A percentile compares a stretch with the other conserved stretches of the same genome.
Evolutionary conservation across 2,113 vertebrate genomes (phyloP).

Genomic region (Phrynosoma platyrhinos): DNA sequence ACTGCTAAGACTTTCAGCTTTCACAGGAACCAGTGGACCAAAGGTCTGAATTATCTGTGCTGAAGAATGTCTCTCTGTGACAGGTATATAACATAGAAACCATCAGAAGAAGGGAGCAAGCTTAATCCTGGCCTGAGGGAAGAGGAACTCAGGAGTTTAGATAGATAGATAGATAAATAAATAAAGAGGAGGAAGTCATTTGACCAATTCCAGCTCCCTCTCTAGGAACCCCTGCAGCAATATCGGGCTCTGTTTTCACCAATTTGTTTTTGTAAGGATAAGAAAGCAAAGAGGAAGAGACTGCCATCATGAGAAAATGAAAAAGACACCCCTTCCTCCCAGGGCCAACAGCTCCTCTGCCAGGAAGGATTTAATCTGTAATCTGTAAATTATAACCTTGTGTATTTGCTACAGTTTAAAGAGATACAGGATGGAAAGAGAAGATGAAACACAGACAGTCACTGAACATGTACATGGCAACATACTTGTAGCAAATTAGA

Average conservation of each 20-base stretch:
- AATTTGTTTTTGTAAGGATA: not conserved
- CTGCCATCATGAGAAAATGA: not conserved
- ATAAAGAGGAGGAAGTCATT: not conserved
- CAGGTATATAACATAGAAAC: not conserved
- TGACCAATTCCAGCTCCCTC: accelerated
- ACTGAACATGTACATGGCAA: slow-evolving; percentile 44
- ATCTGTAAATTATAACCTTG: slow-evolving; percentile 50
- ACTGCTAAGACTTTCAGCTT: not conserved
- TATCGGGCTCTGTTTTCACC: not conserved
- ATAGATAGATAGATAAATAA: not conserved
- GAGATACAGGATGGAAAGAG: slow-evolving; percentile 21
- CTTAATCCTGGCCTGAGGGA: not conserved
- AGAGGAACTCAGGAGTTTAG: not conserved
- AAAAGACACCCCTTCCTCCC: not conserved
- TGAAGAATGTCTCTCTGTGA: slow-evolving; percentile 35
- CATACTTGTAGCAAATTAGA: slow-evolving; percentile 57
- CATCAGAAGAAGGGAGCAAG: not conserved
- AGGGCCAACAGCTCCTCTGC: slow-evolving; percentile 1
- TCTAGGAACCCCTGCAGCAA: slow-evolving; percentile 21
- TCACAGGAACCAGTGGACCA: not conserved
- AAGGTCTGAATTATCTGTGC: not conserved
- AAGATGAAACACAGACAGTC: slow-evolving; percentile 41
- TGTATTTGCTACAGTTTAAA: slow-evolving; percentile 42
- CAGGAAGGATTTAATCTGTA: slow-evolving; percentile 45
- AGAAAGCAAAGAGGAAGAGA: not conserved